Conservation (phyloP, 53 echinoderm and acorn worm genomes). For the Holothuria scabra region DNA sequence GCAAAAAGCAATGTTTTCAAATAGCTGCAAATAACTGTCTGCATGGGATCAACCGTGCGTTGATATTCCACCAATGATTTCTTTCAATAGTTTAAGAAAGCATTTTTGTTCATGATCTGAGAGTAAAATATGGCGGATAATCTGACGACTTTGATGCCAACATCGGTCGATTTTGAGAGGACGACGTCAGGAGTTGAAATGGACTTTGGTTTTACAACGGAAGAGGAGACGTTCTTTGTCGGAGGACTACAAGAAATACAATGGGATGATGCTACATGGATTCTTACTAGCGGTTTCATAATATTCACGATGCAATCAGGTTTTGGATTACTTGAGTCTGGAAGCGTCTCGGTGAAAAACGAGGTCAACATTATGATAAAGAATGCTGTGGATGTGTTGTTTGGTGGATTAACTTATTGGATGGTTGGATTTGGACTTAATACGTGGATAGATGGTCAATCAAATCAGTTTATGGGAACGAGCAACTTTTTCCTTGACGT, state of each 20-base stretch:
- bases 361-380: constrained; percentile 92
- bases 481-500: constrained; percentile 73
- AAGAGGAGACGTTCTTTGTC: not conserved
- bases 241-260: not conserved
- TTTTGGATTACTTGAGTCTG: constrained; percentile 81
- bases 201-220: not conserved
- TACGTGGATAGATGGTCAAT: constrained; percentile 45
- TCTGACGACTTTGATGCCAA: no score
- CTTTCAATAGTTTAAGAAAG: no score
- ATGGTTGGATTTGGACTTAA: constrained; percentile 85
- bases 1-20: no score
- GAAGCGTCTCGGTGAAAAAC: constrained; percentile 77
- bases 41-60: no score
- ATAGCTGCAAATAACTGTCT: no score
- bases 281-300: constrained; percentile 83
- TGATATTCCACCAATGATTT: no score
- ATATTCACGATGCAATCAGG: constrained; percentile 90
- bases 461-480: constrained; percentile 61
- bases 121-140: no score
- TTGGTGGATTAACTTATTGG: constrained; percentile 86
- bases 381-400: constrained; percentile 83
- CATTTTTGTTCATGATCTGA: no score
- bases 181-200: not conserved
- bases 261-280: constrained; percentile 92
- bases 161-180: no score